These are phyloP conservation scores for Sebastes baramenuke DNA, from an alignment of 2,797 vertebrate genomes.

Conservation along the genomic window DNA sequence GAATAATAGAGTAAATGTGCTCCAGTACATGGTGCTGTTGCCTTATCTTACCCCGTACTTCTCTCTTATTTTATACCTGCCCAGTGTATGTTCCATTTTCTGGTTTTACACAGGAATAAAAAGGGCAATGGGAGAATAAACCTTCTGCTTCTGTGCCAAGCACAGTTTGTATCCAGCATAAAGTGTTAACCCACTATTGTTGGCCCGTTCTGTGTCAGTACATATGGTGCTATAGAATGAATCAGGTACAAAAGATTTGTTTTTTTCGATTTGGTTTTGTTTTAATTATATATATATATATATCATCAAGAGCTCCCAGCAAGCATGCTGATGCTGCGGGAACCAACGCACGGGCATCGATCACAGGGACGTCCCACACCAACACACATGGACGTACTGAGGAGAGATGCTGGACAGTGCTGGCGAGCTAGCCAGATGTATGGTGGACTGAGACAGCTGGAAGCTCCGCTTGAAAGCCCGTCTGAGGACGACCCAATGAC, in stretches of 20 bases:
- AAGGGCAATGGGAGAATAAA: neutral
- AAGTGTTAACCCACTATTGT: neutral
- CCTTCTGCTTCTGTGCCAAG: neutral
- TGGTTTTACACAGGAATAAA: constrained; percentile 8
- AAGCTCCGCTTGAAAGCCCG: too few species aligned
- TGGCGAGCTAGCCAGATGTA: too few species aligned
- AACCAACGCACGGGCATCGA: too few species aligned
- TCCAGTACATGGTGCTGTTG: neutral
- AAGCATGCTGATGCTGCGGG: too few species aligned
- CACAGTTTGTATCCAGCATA: neutral
- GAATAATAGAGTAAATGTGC: neutral
- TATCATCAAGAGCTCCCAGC: too few species aligned
- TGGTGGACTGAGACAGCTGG: too few species aligned
- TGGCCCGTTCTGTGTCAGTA: neutral
- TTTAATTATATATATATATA: too few species aligned
- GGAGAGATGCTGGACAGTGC: too few species aligned
- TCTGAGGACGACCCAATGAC: too few species aligned
- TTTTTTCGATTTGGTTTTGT: too few species aligned
- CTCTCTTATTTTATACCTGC: neutral
- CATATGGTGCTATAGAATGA: neutral
- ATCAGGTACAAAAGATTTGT: neutral
- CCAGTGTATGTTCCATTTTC: neutral
- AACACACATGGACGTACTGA: too few species aligned
- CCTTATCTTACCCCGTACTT: neutral
- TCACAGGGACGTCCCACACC: too few species aligned